These are phyloP conservation scores for Schizotus pectinicornis DNA, from an alignment of 2,888 invertebrate species.

Conservation along the genomic window DNA sequence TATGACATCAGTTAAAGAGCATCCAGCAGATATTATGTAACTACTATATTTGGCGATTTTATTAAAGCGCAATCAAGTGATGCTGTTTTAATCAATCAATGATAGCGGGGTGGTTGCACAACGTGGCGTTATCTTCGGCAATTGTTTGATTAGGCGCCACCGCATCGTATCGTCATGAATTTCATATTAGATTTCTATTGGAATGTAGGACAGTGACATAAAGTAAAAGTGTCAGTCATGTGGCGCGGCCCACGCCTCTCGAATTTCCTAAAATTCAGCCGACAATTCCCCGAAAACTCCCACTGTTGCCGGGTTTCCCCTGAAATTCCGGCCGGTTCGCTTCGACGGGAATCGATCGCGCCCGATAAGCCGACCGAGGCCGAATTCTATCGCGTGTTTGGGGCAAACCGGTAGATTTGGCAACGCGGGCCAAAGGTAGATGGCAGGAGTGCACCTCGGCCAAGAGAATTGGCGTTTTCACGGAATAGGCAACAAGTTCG, in stretches of 20 bases:
- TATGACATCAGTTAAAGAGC: too few relatives aligned
- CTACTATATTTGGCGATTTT: too few relatives aligned
- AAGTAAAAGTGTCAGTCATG: slow-evolving; percentile 36
- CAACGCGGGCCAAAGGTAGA: slow-evolving; percentile 31
- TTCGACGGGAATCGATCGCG: too few relatives aligned
- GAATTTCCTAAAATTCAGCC: slow-evolving; percentile 6
- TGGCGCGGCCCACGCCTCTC: slow-evolving; percentile 4
- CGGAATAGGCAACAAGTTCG: slow-evolving; percentile 41
- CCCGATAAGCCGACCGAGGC: too few relatives aligned
- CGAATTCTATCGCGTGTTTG: neutral
- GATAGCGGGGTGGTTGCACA: neutral
- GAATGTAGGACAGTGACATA: slow-evolving; percentile 25
- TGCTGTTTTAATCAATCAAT: too few relatives aligned
- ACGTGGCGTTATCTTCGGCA: slow-evolving; percentile 3
- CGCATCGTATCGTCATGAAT: neutral
- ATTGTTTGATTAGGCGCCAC: slow-evolving; percentile 5
- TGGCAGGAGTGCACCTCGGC: slow-evolving; percentile 31
- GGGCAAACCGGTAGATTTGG: slow-evolving; percentile 6
- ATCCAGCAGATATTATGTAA: too few relatives aligned
- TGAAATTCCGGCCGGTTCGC: neutral
- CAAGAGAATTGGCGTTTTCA: slow-evolving; percentile 40
- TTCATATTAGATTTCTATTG: slow-evolving; percentile 23
- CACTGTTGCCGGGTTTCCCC: neutral
- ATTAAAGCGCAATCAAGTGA: too few relatives aligned
- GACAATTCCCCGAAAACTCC: slow-evolving; percentile 5